Base-by-base conservation (phyloP, 2,113 vertebrate genomes). In the Lichenostomus cassidix region DNA sequence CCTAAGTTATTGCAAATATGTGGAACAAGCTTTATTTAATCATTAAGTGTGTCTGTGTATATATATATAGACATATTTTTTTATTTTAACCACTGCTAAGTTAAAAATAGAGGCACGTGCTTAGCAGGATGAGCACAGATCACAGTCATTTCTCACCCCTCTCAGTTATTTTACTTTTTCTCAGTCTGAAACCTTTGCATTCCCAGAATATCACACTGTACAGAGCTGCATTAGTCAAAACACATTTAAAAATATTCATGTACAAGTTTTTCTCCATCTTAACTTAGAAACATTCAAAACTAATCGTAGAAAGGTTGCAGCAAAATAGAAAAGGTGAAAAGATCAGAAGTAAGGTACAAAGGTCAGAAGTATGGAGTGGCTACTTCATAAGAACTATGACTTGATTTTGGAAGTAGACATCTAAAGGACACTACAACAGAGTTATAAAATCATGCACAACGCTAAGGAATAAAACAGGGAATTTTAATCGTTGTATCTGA, bases 161-260 rank as follows among this genome's bases (percentile, higher is more conserved):
- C 70, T 71, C 41, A 53, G 56, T 75, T 89, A 71, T 84, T 93
- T 87, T 42, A 65, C 27, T 90, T 81, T 59, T 89, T 73, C 76
- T 92, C 56, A 46, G n/a, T 68, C 70, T 94, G 94, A 79, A 96
- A 85, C 53, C 35, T 58, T 87, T 89, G 70, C 78, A 63, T 68
- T 96, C 92, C 41, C 65, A 85, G 87, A 91, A 94, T 93, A 95
- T 85, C 87, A 82, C 77, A 35, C 47, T 84, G 39, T 67, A 79
- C 78, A 68, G 82, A 83, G 37, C 63, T 88, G 78, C 59, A 87
- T 71, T 83, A 94, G 78, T 90, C 87, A 90, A 95, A 92, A 91
- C 87, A 86, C 46, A 42, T 89, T 87, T 84, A 19, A 94, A 96
- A 91, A 84, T 87, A 88, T 10, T 62, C 44, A 63, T 67, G 65